phyloP scores from a whole-genome alignment of 37 sponge, comb jelly and placozoan genomes.

The Beroe forskalii region DNA sequence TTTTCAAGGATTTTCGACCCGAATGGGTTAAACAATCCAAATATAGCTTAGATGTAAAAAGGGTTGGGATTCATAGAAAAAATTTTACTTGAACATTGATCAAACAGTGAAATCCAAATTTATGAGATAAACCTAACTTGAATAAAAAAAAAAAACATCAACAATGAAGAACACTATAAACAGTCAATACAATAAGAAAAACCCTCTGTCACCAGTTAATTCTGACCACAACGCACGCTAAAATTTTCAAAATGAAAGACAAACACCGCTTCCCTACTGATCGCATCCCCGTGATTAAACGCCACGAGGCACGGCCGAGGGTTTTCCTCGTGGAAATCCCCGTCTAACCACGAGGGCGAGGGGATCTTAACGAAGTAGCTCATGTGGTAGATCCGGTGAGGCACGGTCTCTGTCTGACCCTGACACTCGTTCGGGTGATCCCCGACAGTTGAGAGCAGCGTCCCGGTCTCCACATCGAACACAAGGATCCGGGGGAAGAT shows the following conservation, averaged over 20 bases:
- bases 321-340: constrained; percentile 3
- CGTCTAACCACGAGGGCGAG: constrained; percentile 35
- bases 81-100: no score
- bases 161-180: no score
- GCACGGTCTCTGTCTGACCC: background rate
- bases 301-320: constrained; percentile 2
- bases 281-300: background rate
- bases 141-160: no score
- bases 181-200: no score
- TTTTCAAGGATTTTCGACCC: no score
- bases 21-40: no score
- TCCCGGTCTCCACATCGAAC: constrained; percentile 25
- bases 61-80: no score
- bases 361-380: constrained; percentile 1
- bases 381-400: constrained; percentile 12
- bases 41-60: no score
- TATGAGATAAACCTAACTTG: no score
- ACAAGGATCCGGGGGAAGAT: constrained; percentile 49
- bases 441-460: background rate
- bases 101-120: no score
- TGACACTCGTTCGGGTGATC: background rate
- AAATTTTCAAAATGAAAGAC: constrained; percentile 37
- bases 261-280: background rate
- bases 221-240: constrained; percentile 34
- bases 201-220: no score